Evolutionary conservation across 1,140 invertebrate species (phyloP).

Genomic region (Brachionus calyciflorus): DNA sequence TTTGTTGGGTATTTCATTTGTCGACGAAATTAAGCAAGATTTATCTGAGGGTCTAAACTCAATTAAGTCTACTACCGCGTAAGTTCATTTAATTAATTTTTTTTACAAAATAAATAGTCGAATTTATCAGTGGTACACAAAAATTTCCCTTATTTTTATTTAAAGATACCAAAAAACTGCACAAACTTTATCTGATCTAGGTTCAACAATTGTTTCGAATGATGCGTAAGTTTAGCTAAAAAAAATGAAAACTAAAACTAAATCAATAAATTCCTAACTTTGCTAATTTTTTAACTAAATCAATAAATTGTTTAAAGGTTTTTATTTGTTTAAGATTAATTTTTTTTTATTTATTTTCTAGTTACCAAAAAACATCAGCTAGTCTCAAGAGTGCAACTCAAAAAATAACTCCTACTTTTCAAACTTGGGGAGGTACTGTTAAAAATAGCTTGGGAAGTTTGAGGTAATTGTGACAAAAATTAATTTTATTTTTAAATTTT

Average conservation of each 20-base stretch:
- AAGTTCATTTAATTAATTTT: conserved; percentile 8
- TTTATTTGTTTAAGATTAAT: not conserved
- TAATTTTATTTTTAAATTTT: not conserved
- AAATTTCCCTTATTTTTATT: not conserved
- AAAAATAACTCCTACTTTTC: conserved; percentile 45
- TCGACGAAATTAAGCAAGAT: conserved; percentile 44
- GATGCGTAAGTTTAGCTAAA: conserved; percentile 43
- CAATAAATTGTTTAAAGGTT: not conserved
- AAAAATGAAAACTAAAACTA: no score
- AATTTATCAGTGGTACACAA: not conserved
- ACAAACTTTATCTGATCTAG: conserved; percentile 27
- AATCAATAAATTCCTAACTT: no score
- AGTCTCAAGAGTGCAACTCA: conserved; percentile 40
- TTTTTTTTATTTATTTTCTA: not conserved
- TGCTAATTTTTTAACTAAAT: not conserved
- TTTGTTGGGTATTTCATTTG: conserved; percentile 35
- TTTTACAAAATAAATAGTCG: not conserved
- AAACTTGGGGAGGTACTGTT: conserved; percentile 33
- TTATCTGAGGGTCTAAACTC: conserved; percentile 11
- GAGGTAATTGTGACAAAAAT: not conserved
- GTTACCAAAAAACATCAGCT: conserved; percentile 47
- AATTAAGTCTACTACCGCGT: conserved; percentile 25
- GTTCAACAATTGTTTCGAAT: conserved; percentile 1
- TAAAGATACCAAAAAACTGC: conserved; percentile 37
- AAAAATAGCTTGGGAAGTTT: conserved; percentile 40